Evolutionary conservation across 2,888 invertebrate genomes (phyloP).

Genomic region (Neuroscelio doddi): DNA sequence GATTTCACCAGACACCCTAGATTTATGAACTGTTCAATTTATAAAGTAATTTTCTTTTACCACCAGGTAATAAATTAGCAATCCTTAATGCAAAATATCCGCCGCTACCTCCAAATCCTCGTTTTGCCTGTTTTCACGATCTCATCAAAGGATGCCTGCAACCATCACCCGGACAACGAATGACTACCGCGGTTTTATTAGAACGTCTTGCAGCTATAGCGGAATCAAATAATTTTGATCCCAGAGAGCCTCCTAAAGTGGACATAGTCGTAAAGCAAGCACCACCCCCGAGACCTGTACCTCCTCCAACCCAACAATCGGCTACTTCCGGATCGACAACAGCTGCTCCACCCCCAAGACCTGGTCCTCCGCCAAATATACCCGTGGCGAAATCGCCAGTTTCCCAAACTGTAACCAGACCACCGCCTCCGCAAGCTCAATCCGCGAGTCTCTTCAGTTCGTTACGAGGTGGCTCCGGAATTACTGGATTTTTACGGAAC

Average conservation of each 20-base stretch:
- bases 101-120: conserved; percentile 85
- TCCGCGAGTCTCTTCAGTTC: conserved; percentile 85
- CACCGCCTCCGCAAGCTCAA: conserved; percentile 28
- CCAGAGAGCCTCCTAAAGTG: conserved; percentile 84
- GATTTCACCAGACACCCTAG: neutral
- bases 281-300: conserved; percentile 60
- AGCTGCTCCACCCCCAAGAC: conserved; percentile 60
- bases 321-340: conserved; percentile 59
- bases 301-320: conserved; percentile 62
- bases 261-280: conserved; percentile 66
- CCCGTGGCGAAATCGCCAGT: conserved; percentile 32
- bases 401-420: conserved; percentile 45
- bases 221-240: conserved; percentile 86
- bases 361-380: conserved; percentile 43
- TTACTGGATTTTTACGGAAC: conserved; percentile 87
- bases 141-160: conserved; percentile 84
- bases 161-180: conserved; percentile 87
- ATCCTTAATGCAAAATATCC: conserved; percentile 97
- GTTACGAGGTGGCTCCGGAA: conserved; percentile 91
- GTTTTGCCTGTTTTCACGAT: conserved; percentile 89
- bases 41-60: neutral
- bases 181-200: conserved; percentile 84
- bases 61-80: conserved; percentile 85
- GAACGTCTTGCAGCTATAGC: conserved; percentile 92
- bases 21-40: neutral